Conservation (phyloP, 2,113 vertebrate genomes). For the Chlorodrepanis virens region DNA sequence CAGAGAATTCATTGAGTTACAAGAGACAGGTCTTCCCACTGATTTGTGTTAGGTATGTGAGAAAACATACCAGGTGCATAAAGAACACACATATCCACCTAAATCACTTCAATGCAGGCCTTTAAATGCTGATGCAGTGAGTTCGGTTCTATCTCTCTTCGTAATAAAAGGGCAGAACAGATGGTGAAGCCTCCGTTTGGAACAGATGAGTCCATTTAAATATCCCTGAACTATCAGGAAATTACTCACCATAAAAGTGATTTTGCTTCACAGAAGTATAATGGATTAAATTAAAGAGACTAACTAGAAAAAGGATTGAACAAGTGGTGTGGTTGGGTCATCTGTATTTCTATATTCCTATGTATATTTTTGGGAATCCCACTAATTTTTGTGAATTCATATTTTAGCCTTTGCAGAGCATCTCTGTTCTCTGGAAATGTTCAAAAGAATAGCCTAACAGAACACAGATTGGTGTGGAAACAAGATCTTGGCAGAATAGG, state of each 20-base stretch:
- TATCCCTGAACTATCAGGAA: slow-evolving; percentile 4
- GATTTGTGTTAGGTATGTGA: slow-evolving; percentile 53
- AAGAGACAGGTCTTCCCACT: not conserved
- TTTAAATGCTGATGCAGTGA: slow-evolving; percentile 9
- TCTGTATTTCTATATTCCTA: not conserved
- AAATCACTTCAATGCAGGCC: not conserved
- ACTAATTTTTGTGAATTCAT: not conserved
- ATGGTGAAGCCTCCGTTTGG: slow-evolving; percentile 43
- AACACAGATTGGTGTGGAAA: not conserved
- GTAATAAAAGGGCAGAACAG: slow-evolving; percentile 49
- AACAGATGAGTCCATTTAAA: slow-evolving; percentile 41
- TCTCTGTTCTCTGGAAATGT: not conserved
- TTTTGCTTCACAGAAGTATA: not conserved
- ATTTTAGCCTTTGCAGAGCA: not conserved
- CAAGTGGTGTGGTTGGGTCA: not conserved
- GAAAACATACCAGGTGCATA: slow-evolving; percentile 45
- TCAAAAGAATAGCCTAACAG: not conserved
- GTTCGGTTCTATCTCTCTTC: not conserved
- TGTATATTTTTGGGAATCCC: not conserved
- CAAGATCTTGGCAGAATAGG: not conserved
- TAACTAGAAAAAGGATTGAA: not conserved
- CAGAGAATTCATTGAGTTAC: slow-evolving; percentile 8
- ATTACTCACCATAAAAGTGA: not conserved
- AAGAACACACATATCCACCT: not conserved
- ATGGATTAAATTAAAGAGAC: not conserved